These are phyloP conservation scores for Callinectes sapidus DNA, from an alignment of 2,888 invertebrate genomes.

Conservation along the genomic window DNA sequence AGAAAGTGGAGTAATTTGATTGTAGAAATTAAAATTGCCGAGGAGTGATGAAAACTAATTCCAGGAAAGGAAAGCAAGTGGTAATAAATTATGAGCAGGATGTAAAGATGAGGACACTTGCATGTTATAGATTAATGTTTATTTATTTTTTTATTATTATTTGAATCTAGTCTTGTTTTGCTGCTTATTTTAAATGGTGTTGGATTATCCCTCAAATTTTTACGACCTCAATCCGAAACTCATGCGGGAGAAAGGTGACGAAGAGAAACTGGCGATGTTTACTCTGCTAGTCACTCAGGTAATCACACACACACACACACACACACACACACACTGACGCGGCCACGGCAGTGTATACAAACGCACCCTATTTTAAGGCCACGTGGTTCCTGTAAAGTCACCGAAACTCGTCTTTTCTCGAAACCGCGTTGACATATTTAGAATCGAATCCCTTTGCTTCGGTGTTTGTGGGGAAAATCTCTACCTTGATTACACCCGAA, in stretches of 20 bases:
- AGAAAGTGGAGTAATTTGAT: neutral
- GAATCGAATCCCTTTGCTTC: neutral
- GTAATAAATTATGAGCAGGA: neutral
- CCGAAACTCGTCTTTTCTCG: neutral
- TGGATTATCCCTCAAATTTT: neutral
- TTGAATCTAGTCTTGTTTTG: neutral
- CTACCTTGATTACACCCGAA: neutral
- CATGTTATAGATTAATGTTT: neutral
- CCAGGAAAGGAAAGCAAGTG: neutral
- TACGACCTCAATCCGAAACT: neutral
- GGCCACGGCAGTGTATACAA: neutral
- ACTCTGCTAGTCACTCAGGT: conserved; percentile 5
- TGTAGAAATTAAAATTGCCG: neutral
- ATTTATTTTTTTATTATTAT: too few species aligned
- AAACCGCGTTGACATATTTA: neutral
- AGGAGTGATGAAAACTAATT: neutral
- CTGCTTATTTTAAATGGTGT: too few species aligned
- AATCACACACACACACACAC: neutral
- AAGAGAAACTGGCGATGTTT: neutral
- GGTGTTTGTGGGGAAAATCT: neutral
- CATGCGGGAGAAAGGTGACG: neutral
- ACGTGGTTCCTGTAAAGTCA: neutral
- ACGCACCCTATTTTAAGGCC: neutral
- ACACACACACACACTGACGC: conserved; percentile 2
- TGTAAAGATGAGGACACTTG: neutral